Evolutionary conservation across 1,140 invertebrate genomes (phyloP).

Genomic region (Macrotrachela quadricornifera): DNA sequence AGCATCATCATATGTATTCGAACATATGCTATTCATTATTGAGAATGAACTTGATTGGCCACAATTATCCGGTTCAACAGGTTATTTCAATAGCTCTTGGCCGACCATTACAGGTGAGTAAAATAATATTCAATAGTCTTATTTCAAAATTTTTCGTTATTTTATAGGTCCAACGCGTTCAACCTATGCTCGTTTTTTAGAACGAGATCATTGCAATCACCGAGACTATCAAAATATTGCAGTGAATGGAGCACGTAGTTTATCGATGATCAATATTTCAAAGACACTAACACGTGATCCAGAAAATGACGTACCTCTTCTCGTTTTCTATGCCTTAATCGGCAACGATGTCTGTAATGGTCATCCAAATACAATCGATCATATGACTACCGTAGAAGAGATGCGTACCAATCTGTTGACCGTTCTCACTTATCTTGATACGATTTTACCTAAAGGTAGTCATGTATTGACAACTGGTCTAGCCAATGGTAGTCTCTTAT

Average conservation of each 20-base stretch:
- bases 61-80: conserved; percentile 32
- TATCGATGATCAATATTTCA: too few species aligned
- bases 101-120: conserved; percentile 10
- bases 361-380: conserved; percentile 16
- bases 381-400: conserved; percentile 31
- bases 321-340: conserved; percentile 31
- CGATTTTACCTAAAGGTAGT: conserved; percentile 26
- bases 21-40: conserved; percentile 23
- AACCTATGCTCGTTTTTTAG: conserved; percentile 18
- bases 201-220: conserved; percentile 33
- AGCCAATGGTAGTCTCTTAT: conserved; percentile 32
- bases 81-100: conserved; percentile 20
- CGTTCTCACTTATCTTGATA: conserved; percentile 24
- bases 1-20: conserved; percentile 18
- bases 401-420: conserved; percentile 22
- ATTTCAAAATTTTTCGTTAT: too few species aligned
- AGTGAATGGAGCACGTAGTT: conserved; percentile 25
- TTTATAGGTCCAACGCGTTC: conserved; percentile 20
- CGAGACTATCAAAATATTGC: conserved; percentile 36
- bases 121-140: too few species aligned
- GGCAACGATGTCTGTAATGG: conserved; percentile 37
- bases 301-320: conserved; percentile 26
- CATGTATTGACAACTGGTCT: conserved; percentile 32
- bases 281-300: not conserved
- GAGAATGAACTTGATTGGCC: conserved; percentile 38